These are phyloP conservation scores for Drosophila sp. DNA, from an alignment of 1,140 invertebrate species.

Conservation along the genomic window DNA sequence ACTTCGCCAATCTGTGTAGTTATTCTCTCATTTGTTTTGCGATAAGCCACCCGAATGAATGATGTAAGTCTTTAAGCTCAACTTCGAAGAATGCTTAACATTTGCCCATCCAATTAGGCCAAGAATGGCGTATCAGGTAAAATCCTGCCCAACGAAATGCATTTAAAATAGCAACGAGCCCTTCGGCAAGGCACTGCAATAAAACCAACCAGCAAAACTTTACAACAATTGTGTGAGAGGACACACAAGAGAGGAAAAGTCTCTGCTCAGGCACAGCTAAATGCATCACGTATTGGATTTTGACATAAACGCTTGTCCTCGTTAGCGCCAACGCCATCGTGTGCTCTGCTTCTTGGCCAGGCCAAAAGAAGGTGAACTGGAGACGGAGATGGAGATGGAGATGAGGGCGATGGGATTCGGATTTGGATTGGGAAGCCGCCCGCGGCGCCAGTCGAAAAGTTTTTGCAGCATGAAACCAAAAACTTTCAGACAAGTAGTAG, in stretches of 20 bases:
- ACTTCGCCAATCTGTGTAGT: background rate
- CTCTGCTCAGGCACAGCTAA: slow-evolving; percentile 51
- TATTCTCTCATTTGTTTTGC: slow-evolving; percentile 7
- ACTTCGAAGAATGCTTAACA: slow-evolving; percentile 50
- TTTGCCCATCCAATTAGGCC: slow-evolving; percentile 73
- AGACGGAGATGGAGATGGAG: slow-evolving; percentile 33
- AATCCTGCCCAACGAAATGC: slow-evolving; percentile 68
- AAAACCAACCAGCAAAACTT: slow-evolving; percentile 24
- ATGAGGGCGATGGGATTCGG: slow-evolving; percentile 29
- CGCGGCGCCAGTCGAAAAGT: slow-evolving; percentile 65
- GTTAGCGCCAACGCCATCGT: slow-evolving; percentile 76
- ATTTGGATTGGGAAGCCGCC: slow-evolving; percentile 44
- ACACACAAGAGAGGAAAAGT: slow-evolving; percentile 12
- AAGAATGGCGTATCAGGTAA: slow-evolving; percentile 74
- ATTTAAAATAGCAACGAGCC: slow-evolving; percentile 55
- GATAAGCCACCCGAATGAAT: background rate
- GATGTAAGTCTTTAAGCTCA: slow-evolving; percentile 38
- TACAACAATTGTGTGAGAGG: slow-evolving; percentile 21
- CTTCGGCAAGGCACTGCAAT: slow-evolving; percentile 31
- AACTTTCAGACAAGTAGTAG: slow-evolving; percentile 71
- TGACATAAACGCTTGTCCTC: slow-evolving; percentile 81
- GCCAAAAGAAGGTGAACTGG: slow-evolving; percentile 31
- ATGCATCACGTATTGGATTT: slow-evolving; percentile 81
- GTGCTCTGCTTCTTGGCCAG: slow-evolving; percentile 36
- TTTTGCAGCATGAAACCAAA: slow-evolving; percentile 54